Percentiles rank a stretch among this genome's conserved stretches.
Conservation (phyloP, 2,888 invertebrate species). For the Netelia fuscicornis region DNA sequence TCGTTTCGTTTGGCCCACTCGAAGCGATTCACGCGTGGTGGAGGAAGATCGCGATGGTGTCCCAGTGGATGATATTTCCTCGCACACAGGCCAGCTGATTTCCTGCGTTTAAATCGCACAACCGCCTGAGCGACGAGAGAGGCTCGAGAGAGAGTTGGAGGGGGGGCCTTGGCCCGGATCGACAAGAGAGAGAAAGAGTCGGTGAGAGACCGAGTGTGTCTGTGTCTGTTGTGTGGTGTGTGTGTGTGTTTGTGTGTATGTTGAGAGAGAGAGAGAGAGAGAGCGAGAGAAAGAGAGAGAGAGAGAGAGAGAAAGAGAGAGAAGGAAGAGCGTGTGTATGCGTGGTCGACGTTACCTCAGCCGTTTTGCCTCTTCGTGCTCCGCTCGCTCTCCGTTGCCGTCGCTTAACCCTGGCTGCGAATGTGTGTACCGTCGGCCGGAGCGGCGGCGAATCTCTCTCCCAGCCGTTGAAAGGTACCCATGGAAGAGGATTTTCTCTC, state of each 20-base stretch:
- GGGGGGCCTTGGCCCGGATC: slow-evolving; percentile 76
- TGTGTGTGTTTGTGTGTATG: neutral
- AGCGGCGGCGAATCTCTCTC: slow-evolving; percentile 47
- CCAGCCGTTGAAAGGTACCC: slow-evolving; percentile 54
- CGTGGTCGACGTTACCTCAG: slow-evolving; percentile 54
- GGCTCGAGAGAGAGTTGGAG: slow-evolving; percentile 53
- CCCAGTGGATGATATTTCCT: slow-evolving; percentile 43
- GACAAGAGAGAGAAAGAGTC: slow-evolving; percentile 45
- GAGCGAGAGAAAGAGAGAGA: slow-evolving; percentile 11
- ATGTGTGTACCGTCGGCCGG: slow-evolving; percentile 23
- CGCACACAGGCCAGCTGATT: slow-evolving; percentile 67
- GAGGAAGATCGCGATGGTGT: slow-evolving; percentile 3
- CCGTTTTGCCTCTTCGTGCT: slow-evolving; percentile 46
- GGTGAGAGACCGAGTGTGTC: slow-evolving; percentile 34
- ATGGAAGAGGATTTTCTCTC: slow-evolving; percentile 44
- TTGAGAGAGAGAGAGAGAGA: neutral
- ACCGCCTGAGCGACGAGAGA: slow-evolving; percentile 61
- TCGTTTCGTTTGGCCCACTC: neutral
- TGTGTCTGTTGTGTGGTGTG: neutral
- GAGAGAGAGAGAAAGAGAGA: slow-evolving; percentile 27
- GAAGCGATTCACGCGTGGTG: neutral
- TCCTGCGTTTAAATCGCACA: slow-evolving; percentile 71
- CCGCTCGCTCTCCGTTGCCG: slow-evolving; percentile 46
- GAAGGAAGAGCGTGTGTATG: neutral
- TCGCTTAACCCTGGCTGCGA: slow-evolving; percentile 61